Percentiles rank a stretch among this genome's conserved stretches.
Conservation (phyloP, 2,113 vertebrate genomes). For the Neolamprologus falcicula region DNA sequence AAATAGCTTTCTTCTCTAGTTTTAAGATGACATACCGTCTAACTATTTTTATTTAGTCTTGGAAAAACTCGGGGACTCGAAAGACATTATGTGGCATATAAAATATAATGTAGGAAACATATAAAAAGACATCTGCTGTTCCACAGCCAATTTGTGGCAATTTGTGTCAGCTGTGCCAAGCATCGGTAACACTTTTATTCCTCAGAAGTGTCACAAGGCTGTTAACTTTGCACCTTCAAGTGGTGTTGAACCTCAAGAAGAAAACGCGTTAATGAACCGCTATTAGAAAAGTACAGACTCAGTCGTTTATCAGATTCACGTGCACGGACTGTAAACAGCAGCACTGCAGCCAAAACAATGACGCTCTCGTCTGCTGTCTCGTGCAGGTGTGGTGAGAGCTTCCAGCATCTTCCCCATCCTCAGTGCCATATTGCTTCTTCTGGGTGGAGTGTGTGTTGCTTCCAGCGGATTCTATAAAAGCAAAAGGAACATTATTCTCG, state of each 20-base stretch:
- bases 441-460: constrained; percentile 88
- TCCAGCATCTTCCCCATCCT: constrained; percentile 96
- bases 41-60: not conserved
- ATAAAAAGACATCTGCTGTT: not conserved
- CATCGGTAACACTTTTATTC: not conserved
- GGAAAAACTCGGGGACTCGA: fast-evolving
- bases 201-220: not conserved
- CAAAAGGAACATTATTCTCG: constrained; percentile 87
- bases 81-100: not conserved
- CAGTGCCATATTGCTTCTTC: constrained; percentile 86
- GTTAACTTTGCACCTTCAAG: constrained; percentile 11
- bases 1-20: not conserved
- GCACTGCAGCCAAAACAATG: not conserved
- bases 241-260: not conserved
- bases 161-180: not conserved
- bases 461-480: constrained; percentile 88
- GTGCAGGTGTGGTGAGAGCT: constrained; percentile 87
- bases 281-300: not conserved
- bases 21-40: fast-evolving
- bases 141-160: not conserved
- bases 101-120: not conserved
- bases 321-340: not conserved
- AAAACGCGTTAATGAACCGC: not conserved
- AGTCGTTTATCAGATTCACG: not conserved
- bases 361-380: not conserved